Conservation (phyloP, 2,888 invertebrate genomes). For the Gari tellinella region DNA sequence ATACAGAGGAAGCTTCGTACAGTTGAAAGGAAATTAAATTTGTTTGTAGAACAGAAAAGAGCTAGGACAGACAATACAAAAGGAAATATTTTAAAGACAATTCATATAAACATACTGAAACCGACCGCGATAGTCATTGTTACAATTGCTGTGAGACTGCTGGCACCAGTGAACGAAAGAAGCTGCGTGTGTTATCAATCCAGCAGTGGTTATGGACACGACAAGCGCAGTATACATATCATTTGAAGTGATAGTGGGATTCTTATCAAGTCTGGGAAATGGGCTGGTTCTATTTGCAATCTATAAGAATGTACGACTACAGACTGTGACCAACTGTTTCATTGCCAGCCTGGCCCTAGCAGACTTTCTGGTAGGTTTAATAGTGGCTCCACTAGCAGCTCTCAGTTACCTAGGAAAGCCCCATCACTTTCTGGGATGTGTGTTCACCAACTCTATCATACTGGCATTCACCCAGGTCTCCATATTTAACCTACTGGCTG, state of each 20-base stretch:
- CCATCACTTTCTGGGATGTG: slow-evolving; percentile 74
- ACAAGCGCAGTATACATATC: slow-evolving; percentile 70
- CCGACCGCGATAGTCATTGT: too few species aligned
- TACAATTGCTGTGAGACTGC: too few species aligned
- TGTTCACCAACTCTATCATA: slow-evolving; percentile 80
- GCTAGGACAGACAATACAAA: too few species aligned
- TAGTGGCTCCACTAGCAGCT: slow-evolving; percentile 75
- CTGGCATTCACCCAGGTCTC: slow-evolving; percentile 82
- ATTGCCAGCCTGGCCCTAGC: slow-evolving; percentile 78
- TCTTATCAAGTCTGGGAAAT: slow-evolving; percentile 70
- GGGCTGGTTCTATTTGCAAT: slow-evolving; percentile 74
- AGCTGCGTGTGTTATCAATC: neutral
- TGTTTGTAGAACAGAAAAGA: too few species aligned
- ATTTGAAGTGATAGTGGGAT: slow-evolving; percentile 72
- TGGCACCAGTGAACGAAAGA: too few species aligned
- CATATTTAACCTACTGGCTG: slow-evolving; percentile 80
- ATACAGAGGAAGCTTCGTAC: too few species aligned
- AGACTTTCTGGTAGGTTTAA: slow-evolving; percentile 76
- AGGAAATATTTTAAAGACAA: too few species aligned
- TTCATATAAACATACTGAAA: too few species aligned
- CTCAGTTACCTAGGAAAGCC: slow-evolving; percentile 73
- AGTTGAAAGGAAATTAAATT: too few species aligned
- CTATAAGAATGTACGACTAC: slow-evolving; percentile 64
- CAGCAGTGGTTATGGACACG: slow-evolving; percentile 53
- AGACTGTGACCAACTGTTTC: slow-evolving; percentile 78